Conservation (phyloP, 1,140 invertebrate species). For the Glomeris maerens region DNA sequence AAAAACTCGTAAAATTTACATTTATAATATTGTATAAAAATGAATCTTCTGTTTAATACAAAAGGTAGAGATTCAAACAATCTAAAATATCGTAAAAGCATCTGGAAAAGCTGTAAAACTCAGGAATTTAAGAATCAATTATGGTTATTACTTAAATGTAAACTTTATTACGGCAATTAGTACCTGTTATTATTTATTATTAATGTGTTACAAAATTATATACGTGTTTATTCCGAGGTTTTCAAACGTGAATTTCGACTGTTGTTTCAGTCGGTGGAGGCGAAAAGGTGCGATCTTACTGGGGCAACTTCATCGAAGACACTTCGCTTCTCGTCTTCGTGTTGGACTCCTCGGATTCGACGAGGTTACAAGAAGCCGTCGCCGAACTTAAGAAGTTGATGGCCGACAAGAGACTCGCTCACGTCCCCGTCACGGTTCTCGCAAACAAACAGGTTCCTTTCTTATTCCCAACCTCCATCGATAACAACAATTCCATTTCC, state of each 20-base stretch:
- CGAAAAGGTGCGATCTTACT: constrained; percentile 30
- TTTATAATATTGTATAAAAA: too few relatives aligned
- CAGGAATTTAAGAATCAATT: background rate
- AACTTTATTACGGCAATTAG: background rate
- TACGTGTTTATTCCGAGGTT: too few relatives aligned
- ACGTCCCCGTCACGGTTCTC: constrained; percentile 2
- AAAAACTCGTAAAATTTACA: background rate
- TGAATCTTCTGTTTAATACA: too few relatives aligned
- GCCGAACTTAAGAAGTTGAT: constrained; percentile 8
- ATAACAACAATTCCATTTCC: background rate
- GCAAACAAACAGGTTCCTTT: constrained; percentile 10
- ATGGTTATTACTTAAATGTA: background rate
- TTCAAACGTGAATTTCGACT: too few relatives aligned
- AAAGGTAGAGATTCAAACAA: too few relatives aligned
- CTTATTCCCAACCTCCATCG: background rate
- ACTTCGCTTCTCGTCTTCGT: constrained; percentile 36
- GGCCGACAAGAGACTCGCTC: background rate
- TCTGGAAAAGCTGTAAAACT: too few relatives aligned
- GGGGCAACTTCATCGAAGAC: constrained; percentile 36
- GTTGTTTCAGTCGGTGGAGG: constrained; percentile 27
- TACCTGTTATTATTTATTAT: background rate
- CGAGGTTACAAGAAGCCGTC: background rate
- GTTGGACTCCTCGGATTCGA: constrained; percentile 24
- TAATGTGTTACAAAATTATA: too few relatives aligned
- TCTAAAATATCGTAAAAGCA: too few relatives aligned